Evolutionary conservation across 2,113 vertebrate genomes (phyloP), one percentile per base, ranked within the genome.

Genomic region (Callocephalon fimbriatum): DNA sequence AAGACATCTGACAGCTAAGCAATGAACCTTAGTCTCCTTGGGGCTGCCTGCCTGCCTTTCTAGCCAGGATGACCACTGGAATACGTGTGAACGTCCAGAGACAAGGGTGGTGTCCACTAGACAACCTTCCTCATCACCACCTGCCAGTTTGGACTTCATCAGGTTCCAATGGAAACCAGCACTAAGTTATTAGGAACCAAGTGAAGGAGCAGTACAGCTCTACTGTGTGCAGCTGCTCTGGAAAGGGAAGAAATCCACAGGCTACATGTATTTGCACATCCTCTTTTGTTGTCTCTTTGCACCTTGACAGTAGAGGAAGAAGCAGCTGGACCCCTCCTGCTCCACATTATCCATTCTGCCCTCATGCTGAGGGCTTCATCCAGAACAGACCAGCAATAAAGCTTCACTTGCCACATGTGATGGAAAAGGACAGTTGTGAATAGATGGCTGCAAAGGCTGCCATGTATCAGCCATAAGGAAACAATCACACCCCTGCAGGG

Each of bases 391-490:
- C 6, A 2, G 63, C 59, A 82, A 59, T 37, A 62, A 93, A 80
- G 78, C 32, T n/a, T 48, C 67, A 19, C 61, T 35, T 38, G 68
- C 82, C 54, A 50, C 29, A 18, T 3, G 44, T 9, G 68, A 86
- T 65, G 56, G 83, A 84, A 95, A 81, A 74, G 73, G 83, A 92
- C 79, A 74, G 42, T 67, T 44, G 53, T 66, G 72, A 31, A 45
- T 15, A 21, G 50, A 12, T 50, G 45, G 81, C 71, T 88, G 71
- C 78, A 66, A 66, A 73, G 54, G 48, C 75, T 88, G 88, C 85
- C 80, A n/a, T 12, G 66, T 56, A 88, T 80, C 95, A 90, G 94
- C 93, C 95, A 90, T n/a, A 75, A 93, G 92, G 95, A 95, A 93
- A 77, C 72, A 80, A 95, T 94, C 85, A 90, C 79, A 92, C 20